Conservation (phyloP, 2,888 invertebrate genomes). For the Agrochola lota region DNA sequence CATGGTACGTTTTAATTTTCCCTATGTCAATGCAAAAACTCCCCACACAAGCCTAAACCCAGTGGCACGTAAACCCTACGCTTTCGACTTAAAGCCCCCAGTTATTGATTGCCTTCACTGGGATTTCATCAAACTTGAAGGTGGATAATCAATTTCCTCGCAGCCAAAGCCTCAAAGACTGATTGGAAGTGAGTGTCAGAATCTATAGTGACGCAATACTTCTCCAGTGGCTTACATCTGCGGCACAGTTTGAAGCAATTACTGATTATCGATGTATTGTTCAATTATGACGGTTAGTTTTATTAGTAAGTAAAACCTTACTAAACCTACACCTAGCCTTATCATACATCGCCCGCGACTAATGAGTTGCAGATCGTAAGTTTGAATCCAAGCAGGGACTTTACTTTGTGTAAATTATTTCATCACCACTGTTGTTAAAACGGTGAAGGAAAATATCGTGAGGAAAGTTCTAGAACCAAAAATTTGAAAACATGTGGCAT, state of each 20-base stretch:
- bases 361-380: neutral
- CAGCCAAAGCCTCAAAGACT: slow-evolving; percentile 65
- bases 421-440: too few species aligned
- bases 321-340: neutral
- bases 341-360: neutral
- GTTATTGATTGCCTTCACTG: slow-evolving; percentile 61
- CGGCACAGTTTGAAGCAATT: slow-evolving; percentile 41
- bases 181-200: slow-evolving; percentile 66
- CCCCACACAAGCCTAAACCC: neutral
- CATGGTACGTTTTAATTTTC: slow-evolving; percentile 11
- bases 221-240: slow-evolving; percentile 52
- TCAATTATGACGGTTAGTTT: neutral
- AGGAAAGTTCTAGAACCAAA: too few species aligned
- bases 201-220: slow-evolving; percentile 61
- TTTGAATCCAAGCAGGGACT: neutral
- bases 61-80: slow-evolving; percentile 38
- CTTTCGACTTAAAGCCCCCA: slow-evolving; percentile 44
- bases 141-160: slow-evolving; percentile 67
- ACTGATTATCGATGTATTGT: slow-evolving; percentile 25
- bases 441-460: too few species aligned
- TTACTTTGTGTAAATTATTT: too few species aligned
- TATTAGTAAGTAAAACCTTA: neutral
- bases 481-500: too few species aligned
- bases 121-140: slow-evolving; percentile 68
- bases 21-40: slow-evolving; percentile 21